Conservation (phyloP, 2,888 invertebrate species). For the Gari tellinella region DNA sequence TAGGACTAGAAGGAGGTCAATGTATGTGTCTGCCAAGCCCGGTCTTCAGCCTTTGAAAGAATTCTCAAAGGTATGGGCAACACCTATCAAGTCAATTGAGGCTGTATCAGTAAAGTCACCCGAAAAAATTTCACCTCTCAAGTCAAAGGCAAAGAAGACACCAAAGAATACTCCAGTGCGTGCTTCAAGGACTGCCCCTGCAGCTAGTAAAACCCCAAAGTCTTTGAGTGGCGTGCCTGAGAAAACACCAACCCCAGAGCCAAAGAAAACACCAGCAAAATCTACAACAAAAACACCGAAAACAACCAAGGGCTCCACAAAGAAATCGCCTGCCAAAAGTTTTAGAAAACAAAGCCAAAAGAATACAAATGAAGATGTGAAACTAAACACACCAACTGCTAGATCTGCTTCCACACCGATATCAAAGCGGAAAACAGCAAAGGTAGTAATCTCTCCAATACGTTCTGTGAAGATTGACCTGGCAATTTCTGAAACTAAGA, state of each 20-base stretch:
- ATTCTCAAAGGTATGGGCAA: slow-evolving; percentile 56
- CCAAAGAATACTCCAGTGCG: background rate
- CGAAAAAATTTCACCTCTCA: background rate
- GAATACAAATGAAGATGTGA: background rate
- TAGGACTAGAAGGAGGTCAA: slow-evolving; percentile 38
- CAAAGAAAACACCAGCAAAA: slow-evolving; percentile 3
- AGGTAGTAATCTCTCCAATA: background rate
- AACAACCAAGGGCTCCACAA: background rate
- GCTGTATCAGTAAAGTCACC: background rate
- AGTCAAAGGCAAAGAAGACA: too few species aligned
- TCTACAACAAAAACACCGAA: slow-evolving; percentile 4
- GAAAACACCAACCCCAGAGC: slow-evolving; percentile 3
- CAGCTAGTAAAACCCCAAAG: background rate
- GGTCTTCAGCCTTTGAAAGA: slow-evolving; percentile 23
- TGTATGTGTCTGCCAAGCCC: slow-evolving; percentile 45
- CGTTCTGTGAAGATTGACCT: background rate
- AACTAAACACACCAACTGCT: too few species aligned
- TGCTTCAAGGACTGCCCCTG: background rate
- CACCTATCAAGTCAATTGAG: slow-evolving; percentile 32
- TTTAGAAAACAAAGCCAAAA: background rate
- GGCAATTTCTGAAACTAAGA: too few species aligned
- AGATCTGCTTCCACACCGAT: too few species aligned
- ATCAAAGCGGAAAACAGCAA: too few species aligned
- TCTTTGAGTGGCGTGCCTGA: too few species aligned
- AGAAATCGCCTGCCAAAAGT: too few species aligned